Evolutionary conservation across 2,113 vertebrate genomes (phyloP), one percentile per base, ranked within the genome.

Genomic region (Lophura nycthemera): DNA sequence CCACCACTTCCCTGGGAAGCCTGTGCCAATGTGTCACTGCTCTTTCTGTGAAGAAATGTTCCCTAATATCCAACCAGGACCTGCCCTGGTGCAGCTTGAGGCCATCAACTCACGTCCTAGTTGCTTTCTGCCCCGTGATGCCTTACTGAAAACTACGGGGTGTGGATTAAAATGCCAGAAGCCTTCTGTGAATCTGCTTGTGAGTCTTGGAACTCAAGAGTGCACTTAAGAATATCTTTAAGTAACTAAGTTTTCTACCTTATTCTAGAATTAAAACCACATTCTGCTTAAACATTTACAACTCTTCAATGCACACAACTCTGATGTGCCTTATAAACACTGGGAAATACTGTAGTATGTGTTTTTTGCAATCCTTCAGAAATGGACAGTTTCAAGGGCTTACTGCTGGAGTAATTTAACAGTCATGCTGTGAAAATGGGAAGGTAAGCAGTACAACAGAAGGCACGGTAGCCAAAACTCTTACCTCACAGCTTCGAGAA

Each of bases 401-500:
- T 82, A 27, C 45, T 48, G 66, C 27, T 70, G 38, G 73, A 90
- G 40, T 61, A 79, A 86, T 86, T 38, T 22, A 76, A 64, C 54
- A 86, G 48, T n/a, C 0, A 0, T 45, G 32, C 66, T 82, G 40
- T 75, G 88, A 45, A 82, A 93, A 42, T 21, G 48, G 48, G 71
- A 88, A 86, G 59, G 86, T 82, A 84, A 85, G 63, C 0, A 2
- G 47, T 67, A 21, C 87, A 76, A 71, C 47, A 92, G 65, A 90
- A 76, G 42, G 80, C 2, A 61, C 20, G 64, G 78, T 19, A 85
- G 76, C 38, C 79, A 71, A 76, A 92, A 48, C 19, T 57, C 66
- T 94, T 94, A 95, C 89, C 64, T 86, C 54, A 27, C 17, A 72
- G 43, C 81, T 76, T 32, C 0, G 30, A 84, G 73, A 83, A 89